Evolutionary conservation across 2,888 invertebrate species (phyloP).

Genomic region (Scelioninae gen. 1): DNA sequence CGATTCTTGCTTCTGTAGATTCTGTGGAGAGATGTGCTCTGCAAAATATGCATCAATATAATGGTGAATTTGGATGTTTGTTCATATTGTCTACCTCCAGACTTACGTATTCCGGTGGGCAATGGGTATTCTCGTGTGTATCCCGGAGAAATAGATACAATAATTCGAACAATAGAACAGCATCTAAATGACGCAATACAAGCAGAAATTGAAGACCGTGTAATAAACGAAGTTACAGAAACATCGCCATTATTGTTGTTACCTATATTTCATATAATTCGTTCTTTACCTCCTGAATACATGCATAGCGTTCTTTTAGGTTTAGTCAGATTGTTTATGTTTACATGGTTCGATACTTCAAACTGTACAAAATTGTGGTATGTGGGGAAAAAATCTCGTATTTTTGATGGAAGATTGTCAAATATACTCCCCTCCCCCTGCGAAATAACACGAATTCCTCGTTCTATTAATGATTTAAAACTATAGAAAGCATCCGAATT

Average conservation of each 20-base stretch:
- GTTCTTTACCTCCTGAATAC: no score
- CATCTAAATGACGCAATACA: constrained; percentile 1
- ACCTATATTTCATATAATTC: constrained; percentile 51
- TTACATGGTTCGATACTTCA: constrained; percentile 23
- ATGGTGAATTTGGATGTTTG: constrained; percentile 49
- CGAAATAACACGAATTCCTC: constrained; percentile 49
- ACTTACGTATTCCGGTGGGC: not conserved
- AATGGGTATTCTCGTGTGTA: constrained; percentile 25
- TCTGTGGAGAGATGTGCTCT: constrained; percentile 40
- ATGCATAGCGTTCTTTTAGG: constrained; percentile 42
- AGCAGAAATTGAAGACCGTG: constrained; percentile 13
- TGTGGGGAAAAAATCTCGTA: not conserved
- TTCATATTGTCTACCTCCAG: not conserved
- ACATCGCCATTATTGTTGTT: constrained; percentile 23
- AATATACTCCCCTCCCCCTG: constrained; percentile 36
- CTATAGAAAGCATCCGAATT: constrained; percentile 62
- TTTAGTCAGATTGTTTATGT: constrained; percentile 54
- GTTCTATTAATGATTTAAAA: constrained; percentile 22
- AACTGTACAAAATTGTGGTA: not conserved
- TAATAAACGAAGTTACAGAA: constrained; percentile 57
- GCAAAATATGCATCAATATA: constrained; percentile 54
- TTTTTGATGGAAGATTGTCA: constrained; percentile 33
- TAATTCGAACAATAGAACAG: constrained; percentile 11
- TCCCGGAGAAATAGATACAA: not conserved
- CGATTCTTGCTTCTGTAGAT: constrained; percentile 47